Evolutionary conservation across 2,888 invertebrate species (phyloP).

Genomic region (Leucania comma): DNA sequence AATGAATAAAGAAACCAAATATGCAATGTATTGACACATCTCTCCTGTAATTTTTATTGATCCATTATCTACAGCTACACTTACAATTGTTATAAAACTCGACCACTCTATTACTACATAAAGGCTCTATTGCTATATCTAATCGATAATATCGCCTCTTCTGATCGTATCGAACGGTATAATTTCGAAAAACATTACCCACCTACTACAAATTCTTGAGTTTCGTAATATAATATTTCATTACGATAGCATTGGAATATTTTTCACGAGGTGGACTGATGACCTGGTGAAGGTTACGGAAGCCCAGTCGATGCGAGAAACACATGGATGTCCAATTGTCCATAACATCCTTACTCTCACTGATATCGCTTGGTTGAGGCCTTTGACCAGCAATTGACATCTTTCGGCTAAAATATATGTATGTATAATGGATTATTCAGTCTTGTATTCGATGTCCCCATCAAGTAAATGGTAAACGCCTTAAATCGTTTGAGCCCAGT

Average conservation of each 20-base stretch:
- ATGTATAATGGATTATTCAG: too few species aligned
- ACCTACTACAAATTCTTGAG: neutral
- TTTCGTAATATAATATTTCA: constrained; percentile 1
- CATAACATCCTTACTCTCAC: too few species aligned
- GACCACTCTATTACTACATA: constrained; percentile 1
- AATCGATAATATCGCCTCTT: constrained; percentile 6
- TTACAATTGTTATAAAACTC: neutral
- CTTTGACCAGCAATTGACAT: neutral
- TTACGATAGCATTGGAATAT: neutral
- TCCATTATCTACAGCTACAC: constrained; percentile 1
- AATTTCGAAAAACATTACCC: constrained; percentile 4
- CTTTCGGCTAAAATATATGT: too few species aligned
- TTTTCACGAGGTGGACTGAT: neutral
- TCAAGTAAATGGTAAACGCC: too few species aligned
- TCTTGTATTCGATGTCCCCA: too few species aligned
- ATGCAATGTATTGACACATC: neutral
- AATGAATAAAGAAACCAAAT: neutral
- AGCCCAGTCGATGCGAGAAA: neutral
- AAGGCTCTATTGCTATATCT: constrained; percentile 5
- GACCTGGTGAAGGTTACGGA: neutral
- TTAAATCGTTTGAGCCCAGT: too few species aligned
- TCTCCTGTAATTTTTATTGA: neutral
- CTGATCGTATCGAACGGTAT: neutral
- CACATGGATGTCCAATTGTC: neutral
- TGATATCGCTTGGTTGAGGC: neutral